Percentiles rank a stretch among this genome's conserved stretches.
phyloP scores from a whole-genome alignment of 2,797 vertebrate species.

The Pantherophis vulpinus region DNA sequence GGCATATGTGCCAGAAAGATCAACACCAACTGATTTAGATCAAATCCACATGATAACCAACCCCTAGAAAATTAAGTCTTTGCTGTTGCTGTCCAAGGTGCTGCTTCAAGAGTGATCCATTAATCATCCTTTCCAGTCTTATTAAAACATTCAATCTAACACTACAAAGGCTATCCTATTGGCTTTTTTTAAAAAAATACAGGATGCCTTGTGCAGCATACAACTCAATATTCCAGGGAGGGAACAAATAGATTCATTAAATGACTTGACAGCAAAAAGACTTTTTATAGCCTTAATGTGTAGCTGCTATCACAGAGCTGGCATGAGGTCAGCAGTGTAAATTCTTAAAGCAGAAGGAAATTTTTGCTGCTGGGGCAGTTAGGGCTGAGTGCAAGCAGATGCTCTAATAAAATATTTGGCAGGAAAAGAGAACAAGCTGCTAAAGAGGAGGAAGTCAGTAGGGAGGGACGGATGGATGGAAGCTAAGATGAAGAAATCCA shows the following conservation, averaged over 20 bases:
- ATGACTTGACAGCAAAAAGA: not conserved
- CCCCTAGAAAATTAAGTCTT: not conserved
- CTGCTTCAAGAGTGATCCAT: conserved; percentile 6
- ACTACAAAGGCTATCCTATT: not conserved
- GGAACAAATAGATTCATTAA: not conserved
- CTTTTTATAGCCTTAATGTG: conserved; percentile 29
- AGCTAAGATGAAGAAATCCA: not conserved
- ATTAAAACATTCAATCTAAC: not conserved
- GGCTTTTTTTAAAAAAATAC: not conserved
- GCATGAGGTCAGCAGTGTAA: conserved; percentile 15
- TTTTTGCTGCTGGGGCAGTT: conserved; percentile 39
- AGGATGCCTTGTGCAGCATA: not conserved
- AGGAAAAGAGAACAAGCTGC: conserved; percentile 22
- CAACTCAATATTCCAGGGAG: conserved; percentile 1
- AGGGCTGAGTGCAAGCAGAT: conserved; percentile 32
- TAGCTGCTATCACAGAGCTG: conserved; percentile 26
- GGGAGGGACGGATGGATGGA: not conserved
- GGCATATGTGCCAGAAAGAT: not conserved
- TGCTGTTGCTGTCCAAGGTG: not conserved
- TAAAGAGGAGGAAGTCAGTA: not conserved
- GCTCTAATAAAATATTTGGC: conserved; percentile 33
- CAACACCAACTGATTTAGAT: not conserved
- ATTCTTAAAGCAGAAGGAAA: conserved; percentile 32
- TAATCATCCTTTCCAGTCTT: not conserved
- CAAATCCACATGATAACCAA: not conserved